phyloP scores from a whole-genome alignment of 2,888 invertebrate genomes.

The Acronicta psi region DNA sequence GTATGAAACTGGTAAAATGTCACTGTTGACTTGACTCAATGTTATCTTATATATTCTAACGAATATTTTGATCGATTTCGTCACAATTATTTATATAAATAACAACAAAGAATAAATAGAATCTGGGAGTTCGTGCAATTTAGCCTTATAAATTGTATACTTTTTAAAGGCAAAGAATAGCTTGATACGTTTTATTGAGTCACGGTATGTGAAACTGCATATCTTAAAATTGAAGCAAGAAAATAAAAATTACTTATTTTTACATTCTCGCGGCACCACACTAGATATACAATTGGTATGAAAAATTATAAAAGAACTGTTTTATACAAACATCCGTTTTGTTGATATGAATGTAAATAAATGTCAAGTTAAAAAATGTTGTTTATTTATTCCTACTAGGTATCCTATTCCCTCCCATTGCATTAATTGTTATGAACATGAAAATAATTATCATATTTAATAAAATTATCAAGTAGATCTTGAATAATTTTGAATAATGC shows the following conservation, averaged over 20 bases:
- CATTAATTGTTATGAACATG: too few species aligned
- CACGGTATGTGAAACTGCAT: constrained; percentile 73
- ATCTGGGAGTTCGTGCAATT: constrained; percentile 46
- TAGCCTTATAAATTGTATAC: constrained; percentile 28
- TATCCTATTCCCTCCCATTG: background rate
- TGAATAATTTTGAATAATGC: too few species aligned
- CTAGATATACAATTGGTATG: constrained; percentile 83
- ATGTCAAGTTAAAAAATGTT: constrained; percentile 86
- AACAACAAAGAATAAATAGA: constrained; percentile 15
- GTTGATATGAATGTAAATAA: constrained; percentile 90
- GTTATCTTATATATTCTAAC: too few species aligned
- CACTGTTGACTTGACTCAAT: too few species aligned
- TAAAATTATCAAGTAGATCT: too few species aligned
- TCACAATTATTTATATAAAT: constrained; percentile 18
- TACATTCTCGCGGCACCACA: constrained; percentile 83
- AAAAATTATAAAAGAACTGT: constrained; percentile 83
- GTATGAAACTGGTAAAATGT: constrained; percentile 1
- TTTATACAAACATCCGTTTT: constrained; percentile 90
- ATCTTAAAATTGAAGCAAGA: constrained; percentile 72
- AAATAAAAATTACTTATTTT: constrained; percentile 82
- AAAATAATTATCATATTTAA: too few species aligned
- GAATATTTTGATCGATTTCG: constrained; percentile 19
- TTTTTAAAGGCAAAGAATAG: constrained; percentile 46
- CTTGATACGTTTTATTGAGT: constrained; percentile 58
- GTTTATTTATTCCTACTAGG: constrained; percentile 45